These are phyloP conservation scores for Chelon auratus DNA, from an alignment of 2,797 vertebrate genomes.

Conservation along the genomic window DNA sequence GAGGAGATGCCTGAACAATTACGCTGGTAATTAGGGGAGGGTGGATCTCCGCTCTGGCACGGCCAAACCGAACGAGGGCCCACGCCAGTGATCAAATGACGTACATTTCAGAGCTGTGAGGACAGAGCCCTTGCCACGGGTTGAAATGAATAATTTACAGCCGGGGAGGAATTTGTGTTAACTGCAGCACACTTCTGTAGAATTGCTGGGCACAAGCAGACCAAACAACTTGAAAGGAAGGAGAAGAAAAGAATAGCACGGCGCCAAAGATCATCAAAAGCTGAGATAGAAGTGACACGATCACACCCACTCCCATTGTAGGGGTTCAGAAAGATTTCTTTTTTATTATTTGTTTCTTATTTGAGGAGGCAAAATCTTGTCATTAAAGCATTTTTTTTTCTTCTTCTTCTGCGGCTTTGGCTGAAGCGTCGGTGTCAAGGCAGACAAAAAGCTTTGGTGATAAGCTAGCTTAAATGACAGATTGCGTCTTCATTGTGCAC, in stretches of 20 bases:
- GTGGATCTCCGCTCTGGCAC: conserved; percentile 77
- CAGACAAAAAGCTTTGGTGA: conserved; percentile 63
- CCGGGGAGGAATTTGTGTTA: conserved; percentile 59
- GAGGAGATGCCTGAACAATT: conserved; percentile 87
- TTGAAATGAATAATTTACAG: conserved; percentile 80
- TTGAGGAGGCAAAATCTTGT: conserved; percentile 62
- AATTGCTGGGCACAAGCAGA: conserved; percentile 57
- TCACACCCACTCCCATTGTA: conserved; percentile 67
- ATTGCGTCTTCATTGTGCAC: conserved; percentile 60
- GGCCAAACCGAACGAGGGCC: conserved; percentile 56
- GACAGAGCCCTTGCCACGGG: conserved; percentile 56
- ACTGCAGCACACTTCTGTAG: conserved; percentile 68
- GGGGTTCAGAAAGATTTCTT: conserved; percentile 63
- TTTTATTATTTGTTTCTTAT: conserved; percentile 68
- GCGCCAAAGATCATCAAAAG: conserved; percentile 73
- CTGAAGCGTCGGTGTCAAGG: conserved; percentile 46
- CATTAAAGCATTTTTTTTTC: conserved; percentile 75
- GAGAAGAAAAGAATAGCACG: conserved; percentile 63
- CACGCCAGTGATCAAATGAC: conserved; percentile 74
- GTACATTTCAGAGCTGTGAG: conserved; percentile 54
- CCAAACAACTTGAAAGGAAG: conserved; percentile 71
- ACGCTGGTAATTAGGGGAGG: conserved; percentile 81
- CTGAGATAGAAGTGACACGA: conserved; percentile 72
- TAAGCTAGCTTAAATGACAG: conserved; percentile 62
- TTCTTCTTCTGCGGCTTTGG: conserved; percentile 36